A percentile compares a stretch with the other conserved stretches of the same genome.
Conservation (phyloP, 2,113 vertebrate genomes). For the Athene cunicularia region DNA sequence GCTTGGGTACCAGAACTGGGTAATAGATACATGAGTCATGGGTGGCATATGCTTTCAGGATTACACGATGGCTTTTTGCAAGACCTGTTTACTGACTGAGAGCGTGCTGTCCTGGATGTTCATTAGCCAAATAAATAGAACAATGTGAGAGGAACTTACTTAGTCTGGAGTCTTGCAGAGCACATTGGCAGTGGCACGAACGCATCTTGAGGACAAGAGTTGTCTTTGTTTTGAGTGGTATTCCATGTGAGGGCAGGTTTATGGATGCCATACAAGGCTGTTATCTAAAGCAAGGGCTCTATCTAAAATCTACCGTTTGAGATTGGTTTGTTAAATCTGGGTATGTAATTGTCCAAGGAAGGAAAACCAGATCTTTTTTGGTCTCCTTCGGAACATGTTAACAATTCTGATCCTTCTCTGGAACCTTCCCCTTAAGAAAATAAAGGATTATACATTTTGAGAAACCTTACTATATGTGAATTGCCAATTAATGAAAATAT, state of each 20-base stretch:
- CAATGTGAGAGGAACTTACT: background rate
- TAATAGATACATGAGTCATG: slow-evolving; percentile 7
- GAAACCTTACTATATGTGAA: background rate
- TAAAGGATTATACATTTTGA: background rate
- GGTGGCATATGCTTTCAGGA: slow-evolving; percentile 7
- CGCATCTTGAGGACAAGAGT: background rate
- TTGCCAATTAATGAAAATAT: background rate
- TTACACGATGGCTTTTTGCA: slow-evolving; percentile 11
- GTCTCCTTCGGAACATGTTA: background rate
- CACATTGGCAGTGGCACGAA: background rate
- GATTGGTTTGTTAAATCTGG: background rate
- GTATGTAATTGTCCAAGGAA: background rate
- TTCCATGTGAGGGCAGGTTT: background rate
- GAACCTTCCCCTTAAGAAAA: background rate
- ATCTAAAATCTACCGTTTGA: background rate
- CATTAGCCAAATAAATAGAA: background rate
- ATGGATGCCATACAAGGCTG: background rate
- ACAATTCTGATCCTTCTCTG: background rate
- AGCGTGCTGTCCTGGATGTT: background rate
- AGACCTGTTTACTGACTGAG: slow-evolving; percentile 28
- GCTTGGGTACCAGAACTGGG: slow-evolving; percentile 26
- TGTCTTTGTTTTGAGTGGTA: background rate
- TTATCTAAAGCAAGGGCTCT: background rate
- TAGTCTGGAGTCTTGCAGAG: background rate
- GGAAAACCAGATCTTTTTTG: background rate